phyloP scores from a whole-genome alignment of 2,113 vertebrate species.

The Ciconia stormi region DNA sequence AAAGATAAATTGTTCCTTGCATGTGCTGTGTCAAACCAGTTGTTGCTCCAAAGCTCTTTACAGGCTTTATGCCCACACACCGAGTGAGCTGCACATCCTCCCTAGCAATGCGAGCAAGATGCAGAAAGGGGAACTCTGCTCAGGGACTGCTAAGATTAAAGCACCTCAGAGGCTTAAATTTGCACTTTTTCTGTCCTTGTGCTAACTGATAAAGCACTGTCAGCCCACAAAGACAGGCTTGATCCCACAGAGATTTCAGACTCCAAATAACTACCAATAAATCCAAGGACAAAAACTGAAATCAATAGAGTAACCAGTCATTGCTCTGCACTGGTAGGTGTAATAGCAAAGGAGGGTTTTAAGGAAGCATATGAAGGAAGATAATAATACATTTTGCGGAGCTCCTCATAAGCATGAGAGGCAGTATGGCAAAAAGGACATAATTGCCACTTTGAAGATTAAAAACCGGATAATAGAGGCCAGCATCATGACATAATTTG shows the following conservation, averaged over 20 bases:
- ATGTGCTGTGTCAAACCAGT: constrained; percentile 6
- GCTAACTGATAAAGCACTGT: not conserved
- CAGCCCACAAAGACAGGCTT: not conserved
- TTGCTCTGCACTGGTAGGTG: not conserved
- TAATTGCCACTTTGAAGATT: not conserved
- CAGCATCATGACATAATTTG: not conserved
- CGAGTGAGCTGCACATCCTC: not conserved
- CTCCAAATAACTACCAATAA: not conserved
- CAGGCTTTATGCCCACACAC: constrained; percentile 55
- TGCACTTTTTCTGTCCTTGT: constrained; percentile 5
- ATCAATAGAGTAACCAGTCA: not conserved
- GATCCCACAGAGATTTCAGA: not conserved
- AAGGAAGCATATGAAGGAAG: not conserved
- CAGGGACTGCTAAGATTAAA: constrained; percentile 7
- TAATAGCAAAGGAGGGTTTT: constrained; percentile 2
- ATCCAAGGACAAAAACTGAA: not conserved
- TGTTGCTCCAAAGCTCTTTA: constrained; percentile 55
- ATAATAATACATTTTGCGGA: not conserved
- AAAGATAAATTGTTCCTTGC: constrained; percentile 24
- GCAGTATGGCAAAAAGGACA: not conserved
- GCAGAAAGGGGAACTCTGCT: constrained; percentile 18
- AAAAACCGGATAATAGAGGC: not conserved
- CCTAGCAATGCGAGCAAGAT: not conserved
- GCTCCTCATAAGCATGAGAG: not conserved
- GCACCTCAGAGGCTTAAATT: constrained; percentile 24